phyloP scores from a whole-genome alignment of 1,140 invertebrate species.

The Zaprionus taronus region DNA sequence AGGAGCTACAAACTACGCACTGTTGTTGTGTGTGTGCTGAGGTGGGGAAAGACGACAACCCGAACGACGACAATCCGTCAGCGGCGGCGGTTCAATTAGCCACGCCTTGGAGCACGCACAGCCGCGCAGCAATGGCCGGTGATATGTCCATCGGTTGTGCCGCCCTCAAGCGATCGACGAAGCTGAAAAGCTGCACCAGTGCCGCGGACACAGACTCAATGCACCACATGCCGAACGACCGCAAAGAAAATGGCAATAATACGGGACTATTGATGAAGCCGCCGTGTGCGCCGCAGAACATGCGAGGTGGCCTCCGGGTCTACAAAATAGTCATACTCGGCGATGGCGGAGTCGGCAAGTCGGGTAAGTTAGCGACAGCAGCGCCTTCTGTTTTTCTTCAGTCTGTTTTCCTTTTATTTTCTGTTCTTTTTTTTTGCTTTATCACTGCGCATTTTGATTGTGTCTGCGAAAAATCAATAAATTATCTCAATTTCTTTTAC shows the following conservation, averaged over 20 bases:
- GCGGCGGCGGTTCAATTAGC: conserved; percentile 33
- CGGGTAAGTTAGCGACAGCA: conserved; percentile 85
- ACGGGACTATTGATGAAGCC: conserved; percentile 54
- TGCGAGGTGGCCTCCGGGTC: conserved; percentile 89
- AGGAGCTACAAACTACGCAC: conserved; percentile 39
- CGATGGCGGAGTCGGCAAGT: conserved; percentile 93
- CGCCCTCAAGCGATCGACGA: conserved; percentile 72
- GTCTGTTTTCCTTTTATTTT: neutral
- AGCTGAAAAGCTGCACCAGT: conserved; percentile 68
- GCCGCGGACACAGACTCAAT: conserved; percentile 67
- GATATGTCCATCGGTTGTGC: conserved; percentile 82
- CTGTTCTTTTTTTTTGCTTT: conserved; percentile 12
- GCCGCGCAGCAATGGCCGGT: conserved; percentile 64
- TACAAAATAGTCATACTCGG: conserved; percentile 94
- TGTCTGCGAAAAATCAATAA: conserved; percentile 80
- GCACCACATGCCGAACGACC: conserved; percentile 52
- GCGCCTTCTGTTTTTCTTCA: neutral
- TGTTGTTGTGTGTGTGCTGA: conserved; percentile 15
- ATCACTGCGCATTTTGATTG: conserved; percentile 63
- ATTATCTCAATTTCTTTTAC: conserved; percentile 76
- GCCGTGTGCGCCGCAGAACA: conserved; percentile 82
- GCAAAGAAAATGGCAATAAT: conserved; percentile 63
- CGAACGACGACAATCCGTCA: conserved; percentile 11
- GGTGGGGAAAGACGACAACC: conserved; percentile 17
- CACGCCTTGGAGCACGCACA: conserved; percentile 40